Conservation (phyloP, 2,113 vertebrate species). For the Dascyllus trimaculatus region DNA sequence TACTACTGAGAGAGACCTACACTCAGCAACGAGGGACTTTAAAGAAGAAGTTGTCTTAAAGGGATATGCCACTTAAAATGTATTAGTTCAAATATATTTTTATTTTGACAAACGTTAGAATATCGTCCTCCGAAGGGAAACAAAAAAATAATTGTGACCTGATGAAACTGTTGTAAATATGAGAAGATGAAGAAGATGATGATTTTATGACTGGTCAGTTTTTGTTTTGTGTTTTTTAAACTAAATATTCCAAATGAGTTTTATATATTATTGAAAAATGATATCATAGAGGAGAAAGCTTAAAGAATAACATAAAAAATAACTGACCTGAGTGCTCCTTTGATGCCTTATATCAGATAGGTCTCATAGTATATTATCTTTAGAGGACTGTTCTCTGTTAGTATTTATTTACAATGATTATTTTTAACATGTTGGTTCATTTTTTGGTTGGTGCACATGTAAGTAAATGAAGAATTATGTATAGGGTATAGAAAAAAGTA, state of each 20-base stretch:
- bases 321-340: conserved; percentile 8
- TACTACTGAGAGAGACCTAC: conserved; percentile 49
- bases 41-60: conserved; percentile 4
- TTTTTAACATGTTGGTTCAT: conserved; percentile 20
- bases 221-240: conserved; percentile 11
- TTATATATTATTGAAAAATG: conserved; percentile 31
- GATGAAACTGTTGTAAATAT: background rate
- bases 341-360: conserved; percentile 63
- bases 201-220: background rate
- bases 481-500: conserved; percentile 2
- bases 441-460: background rate
- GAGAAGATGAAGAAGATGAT: background rate
- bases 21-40: conserved; percentile 12
- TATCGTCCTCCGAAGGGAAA: conserved; percentile 13
- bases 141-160: background rate
- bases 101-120: background rate
- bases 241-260: conserved; percentile 8
- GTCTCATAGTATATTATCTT: conserved; percentile 14
- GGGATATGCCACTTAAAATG: background rate
- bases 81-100: background rate
- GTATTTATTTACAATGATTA: conserved; percentile 8
- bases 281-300: conserved; percentile 13
- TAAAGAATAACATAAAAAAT: conserved; percentile 13
- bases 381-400: background rate
- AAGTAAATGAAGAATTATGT: conserved; percentile 19